Base-by-base conservation (phyloP, 1,140 invertebrate species). In the Neomicropteryx cornuta region DNA sequence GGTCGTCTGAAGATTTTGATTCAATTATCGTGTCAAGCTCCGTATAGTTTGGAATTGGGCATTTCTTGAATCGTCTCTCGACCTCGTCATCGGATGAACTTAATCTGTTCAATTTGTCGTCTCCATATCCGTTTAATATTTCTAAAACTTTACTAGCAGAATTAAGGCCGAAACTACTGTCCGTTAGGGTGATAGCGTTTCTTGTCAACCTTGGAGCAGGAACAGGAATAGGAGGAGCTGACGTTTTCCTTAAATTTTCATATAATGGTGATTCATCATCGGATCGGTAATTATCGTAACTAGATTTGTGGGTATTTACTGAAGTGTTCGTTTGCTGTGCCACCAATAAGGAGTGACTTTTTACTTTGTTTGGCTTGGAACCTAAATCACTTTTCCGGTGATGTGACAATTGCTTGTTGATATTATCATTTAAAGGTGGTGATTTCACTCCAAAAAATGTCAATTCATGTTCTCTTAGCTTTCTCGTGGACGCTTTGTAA, bases 61-160 rank as follows among this genome's bases (percentile, higher is more conserved):
- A 35, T 18, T 31, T 16, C 34, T 33, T 30, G 11, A 20, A 24
- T 10, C 33, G 27, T 38, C 33, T 45, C 4, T 29, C 37, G 3
- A 42, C 34, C 4, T 45, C 46, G 28, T 56, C 59, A 17, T 58
- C 53, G 16, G 57, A 54, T n/a, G 52, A 52, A 40, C 44, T 58
- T 30, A 47, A 32, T 38, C 50, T 51, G 33, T 45, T 42, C 2
- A 51, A 52, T 13, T 68, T 65, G 34, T 68, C 67, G 33, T 69
- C 66, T 0, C 66, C 63, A 39, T 69, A 70, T n/a, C 65, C 69
- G 35, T 69, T 68, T 0, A 70, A 61, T 8, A 64, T 67, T 47
- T 63, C 51, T 5, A 71, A 46, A 32, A 71, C 70, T 51, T 70
- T 56, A 52, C 70, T 67, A 5, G 69, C 69, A 11, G 69, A 68